phyloP scores from a whole-genome alignment of 1,140 invertebrate genomes.

The Cotesia chilonis region DNA sequence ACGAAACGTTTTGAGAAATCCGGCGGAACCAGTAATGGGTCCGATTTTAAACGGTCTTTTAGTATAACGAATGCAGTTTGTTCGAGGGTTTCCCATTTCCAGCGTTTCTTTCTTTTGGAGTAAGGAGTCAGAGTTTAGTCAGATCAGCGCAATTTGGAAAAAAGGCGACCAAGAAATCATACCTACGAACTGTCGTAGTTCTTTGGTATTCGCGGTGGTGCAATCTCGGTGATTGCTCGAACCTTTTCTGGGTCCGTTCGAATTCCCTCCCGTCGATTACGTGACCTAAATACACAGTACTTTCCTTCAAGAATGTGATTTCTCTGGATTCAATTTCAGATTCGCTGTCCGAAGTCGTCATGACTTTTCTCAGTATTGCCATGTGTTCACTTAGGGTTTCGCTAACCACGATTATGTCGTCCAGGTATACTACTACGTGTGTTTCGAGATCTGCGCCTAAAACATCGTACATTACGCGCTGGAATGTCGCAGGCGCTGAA shows the following conservation, averaged over 20 bases:
- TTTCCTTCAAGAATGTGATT: slow-evolving; percentile 40
- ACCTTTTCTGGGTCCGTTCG: slow-evolving; percentile 43
- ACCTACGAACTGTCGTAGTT: slow-evolving; percentile 49
- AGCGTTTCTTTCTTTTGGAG: slow-evolving; percentile 43
- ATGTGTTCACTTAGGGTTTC: too few relatives aligned
- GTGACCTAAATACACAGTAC: slow-evolving; percentile 48
- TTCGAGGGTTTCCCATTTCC: slow-evolving; percentile 44
- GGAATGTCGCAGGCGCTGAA: too few relatives aligned
- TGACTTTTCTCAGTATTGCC: slow-evolving; percentile 44
- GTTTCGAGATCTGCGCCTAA: too few relatives aligned
- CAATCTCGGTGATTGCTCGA: slow-evolving; percentile 32
- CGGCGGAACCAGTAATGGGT: too few relatives aligned
- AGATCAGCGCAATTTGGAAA: slow-evolving; percentile 52
- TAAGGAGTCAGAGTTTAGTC: slow-evolving; percentile 43
- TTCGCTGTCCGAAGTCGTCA: slow-evolving; percentile 40
- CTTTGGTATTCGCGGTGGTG: slow-evolving; percentile 42
- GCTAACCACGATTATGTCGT: too few relatives aligned
- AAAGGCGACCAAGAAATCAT: slow-evolving; percentile 54
- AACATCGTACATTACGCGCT: too few relatives aligned
- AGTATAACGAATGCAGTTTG: neutral
- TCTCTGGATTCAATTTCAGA: slow-evolving; percentile 44
- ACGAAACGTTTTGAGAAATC: too few relatives aligned
- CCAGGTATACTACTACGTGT: too few relatives aligned
- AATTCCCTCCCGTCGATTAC: slow-evolving; percentile 44
- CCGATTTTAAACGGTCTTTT: neutral